Conservation (phyloP, 2,888 invertebrate species). For the Rhagium mordax region DNA sequence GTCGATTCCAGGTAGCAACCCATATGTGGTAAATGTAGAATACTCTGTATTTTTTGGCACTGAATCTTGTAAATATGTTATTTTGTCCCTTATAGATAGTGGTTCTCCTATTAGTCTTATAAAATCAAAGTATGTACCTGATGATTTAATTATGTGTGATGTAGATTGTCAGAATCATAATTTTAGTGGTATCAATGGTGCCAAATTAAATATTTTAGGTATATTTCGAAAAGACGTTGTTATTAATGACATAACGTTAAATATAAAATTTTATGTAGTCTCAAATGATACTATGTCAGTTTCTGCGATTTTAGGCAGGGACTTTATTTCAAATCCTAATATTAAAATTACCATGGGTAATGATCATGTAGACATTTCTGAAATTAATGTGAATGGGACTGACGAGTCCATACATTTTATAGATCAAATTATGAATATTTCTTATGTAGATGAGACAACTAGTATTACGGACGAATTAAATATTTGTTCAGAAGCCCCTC, state of each 20-base stretch:
- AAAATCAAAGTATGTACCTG: conserved; percentile 27
- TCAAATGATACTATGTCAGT: conserved; percentile 33
- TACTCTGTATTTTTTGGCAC: neutral
- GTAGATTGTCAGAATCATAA: neutral
- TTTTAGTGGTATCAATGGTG: conserved; percentile 37
- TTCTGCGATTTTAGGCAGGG: conserved; percentile 33
- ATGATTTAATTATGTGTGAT: conserved; percentile 4
- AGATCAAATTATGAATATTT: conserved; percentile 5
- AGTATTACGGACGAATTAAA: neutral
- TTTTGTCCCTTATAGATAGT: conserved; percentile 24
- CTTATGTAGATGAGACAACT: neutral
- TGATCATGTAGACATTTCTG: conserved; percentile 10
- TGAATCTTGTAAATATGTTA: conserved; percentile 9
- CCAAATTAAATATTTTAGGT: conserved; percentile 33
- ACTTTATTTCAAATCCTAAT: conserved; percentile 26
- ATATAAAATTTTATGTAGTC: conserved; percentile 36
- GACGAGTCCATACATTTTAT: neutral
- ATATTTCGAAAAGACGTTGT: conserved; percentile 15
- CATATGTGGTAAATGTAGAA: neutral
- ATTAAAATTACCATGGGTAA: neutral
- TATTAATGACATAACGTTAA: conserved; percentile 14
- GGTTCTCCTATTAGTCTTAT: conserved; percentile 41
- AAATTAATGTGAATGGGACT: neutral
- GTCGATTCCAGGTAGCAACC: conserved; percentile 19
- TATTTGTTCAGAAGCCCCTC: neutral